Evolutionary conservation across 2,888 invertebrate species (phyloP).

Genomic region (Drosophila mimica): DNA sequence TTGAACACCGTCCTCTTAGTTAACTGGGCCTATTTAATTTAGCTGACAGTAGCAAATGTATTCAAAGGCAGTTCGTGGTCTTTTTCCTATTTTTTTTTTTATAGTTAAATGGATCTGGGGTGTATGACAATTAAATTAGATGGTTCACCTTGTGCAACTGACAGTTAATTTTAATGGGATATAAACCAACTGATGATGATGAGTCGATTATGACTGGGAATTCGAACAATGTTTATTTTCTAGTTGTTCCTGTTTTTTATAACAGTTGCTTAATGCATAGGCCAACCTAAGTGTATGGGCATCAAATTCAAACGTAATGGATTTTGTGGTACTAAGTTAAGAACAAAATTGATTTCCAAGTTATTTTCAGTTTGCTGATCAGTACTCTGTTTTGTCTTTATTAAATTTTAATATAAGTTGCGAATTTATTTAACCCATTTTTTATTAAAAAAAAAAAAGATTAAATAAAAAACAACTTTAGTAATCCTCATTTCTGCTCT

Average conservation of each 20-base stretch:
- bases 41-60: slow-evolving; percentile 62
- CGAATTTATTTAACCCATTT: background rate
- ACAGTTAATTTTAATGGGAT: slow-evolving; percentile 9
- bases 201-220: background rate
- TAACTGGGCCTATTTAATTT: slow-evolving; percentile 53
- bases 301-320: background rate
- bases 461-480: background rate
- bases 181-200: slow-evolving; percentile 2
- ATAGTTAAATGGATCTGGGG: background rate
- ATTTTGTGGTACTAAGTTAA: background rate
- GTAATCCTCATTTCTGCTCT: background rate
- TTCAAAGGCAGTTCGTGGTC: slow-evolving; percentile 42
- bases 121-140: slow-evolving; percentile 71
- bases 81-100: slow-evolving; percentile 21
- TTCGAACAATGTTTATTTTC: background rate
- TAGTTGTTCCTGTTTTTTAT: background rate
- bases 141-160: slow-evolving; percentile 16
- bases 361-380: background rate
- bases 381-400: background rate
- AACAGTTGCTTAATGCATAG: background rate
- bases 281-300: background rate
- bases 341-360: background rate
- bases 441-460: background rate
- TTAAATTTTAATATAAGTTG: background rate
- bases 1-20: slow-evolving; percentile 48